Conservation (phyloP, 2,797 vertebrate genomes). For the Melanotaenia pygmaea region DNA sequence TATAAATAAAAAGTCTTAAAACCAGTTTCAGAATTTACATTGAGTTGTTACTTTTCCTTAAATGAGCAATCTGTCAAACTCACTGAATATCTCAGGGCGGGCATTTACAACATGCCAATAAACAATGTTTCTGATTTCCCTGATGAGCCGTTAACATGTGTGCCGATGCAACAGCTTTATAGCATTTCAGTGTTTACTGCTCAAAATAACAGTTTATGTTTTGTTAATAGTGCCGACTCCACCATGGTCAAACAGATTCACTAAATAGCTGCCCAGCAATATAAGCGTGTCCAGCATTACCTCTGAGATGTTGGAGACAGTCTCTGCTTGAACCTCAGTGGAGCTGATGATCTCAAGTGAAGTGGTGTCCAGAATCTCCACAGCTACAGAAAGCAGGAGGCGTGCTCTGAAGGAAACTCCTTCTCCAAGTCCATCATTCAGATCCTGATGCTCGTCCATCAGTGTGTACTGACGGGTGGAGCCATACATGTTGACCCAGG, state of each 20-base stretch:
- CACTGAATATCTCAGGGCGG: background rate
- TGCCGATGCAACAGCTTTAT: background rate
- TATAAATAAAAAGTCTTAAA: background rate
- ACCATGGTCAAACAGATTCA: background rate
- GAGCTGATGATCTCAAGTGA: constrained; percentile 90
- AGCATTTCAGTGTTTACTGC: background rate
- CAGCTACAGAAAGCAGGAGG: constrained; percentile 89
- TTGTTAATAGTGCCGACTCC: background rate
- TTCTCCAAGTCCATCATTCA: constrained; percentile 96
- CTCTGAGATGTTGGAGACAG: constrained; percentile 88
- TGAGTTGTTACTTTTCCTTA: background rate
- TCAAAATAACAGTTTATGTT: background rate
- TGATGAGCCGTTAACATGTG: constrained; percentile 29
- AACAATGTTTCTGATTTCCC: constrained; percentile 45
- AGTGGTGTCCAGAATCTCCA: constrained; percentile 94
- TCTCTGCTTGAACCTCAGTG: constrained; percentile 91
- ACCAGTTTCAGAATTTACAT: background rate
- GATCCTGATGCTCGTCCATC: constrained; percentile 97
- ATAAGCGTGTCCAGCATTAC: constrained; percentile 73
- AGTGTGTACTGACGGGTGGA: constrained; percentile 95
- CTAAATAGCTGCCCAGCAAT: background rate
- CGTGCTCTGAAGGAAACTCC: constrained; percentile 97
- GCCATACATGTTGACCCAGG: constrained; percentile 99
- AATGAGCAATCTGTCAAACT: background rate
- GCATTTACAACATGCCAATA: constrained; percentile 13